Evolutionary conservation across 2,888 invertebrate species (phyloP), one percentile per base, ranked within the genome.

Genomic region (Fragum fragum): DNA sequence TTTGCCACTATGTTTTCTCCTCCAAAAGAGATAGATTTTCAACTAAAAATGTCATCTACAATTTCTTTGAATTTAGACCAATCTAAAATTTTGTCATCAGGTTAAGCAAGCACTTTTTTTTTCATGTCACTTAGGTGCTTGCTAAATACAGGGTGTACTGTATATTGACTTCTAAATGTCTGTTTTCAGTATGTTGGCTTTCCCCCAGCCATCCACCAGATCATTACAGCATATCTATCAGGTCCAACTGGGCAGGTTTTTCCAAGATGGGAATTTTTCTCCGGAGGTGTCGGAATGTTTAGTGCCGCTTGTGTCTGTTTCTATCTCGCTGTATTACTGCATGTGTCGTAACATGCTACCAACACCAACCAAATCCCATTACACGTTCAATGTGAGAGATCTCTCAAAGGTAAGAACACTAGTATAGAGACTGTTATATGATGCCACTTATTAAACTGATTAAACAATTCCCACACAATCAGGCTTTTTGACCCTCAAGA

Each of bases 211-310:
- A 14, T 94, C 94, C 1, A 93, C 93, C 11, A 90, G 93, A 42
- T 94, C 94, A 11, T 90, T 94, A 59, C 94, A 94, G 82, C 94
- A 94, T 87, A 94, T 94, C 78, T 94, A 94, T 83, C 94, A 94
- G 86, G 94, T 94, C 16, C 94, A 94, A 82, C 90, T 94, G 3
- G 94, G 94, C 18, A 88, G 93, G 39, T 94, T 94, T 90, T 89
- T 94, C 74, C 92, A 93, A 78, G 93, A 94, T n/a, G 90, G 91
- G 16, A 93, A 94, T 74, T 94, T 94, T 86, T 91, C 92, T 74
- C 90, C 92, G 5, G 94, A 94, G 76, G 94, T 94, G 2, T 90
- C 90, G 57, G 93, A 93, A 36, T 89, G 91, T 76, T 88, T 94
- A 21, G 91, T 92, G 63, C 88, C 93, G 5, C 85, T 94, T 23